These are phyloP conservation scores for Euwallacea fornicatus DNA, from an alignment of 1,140 invertebrate species.

Conservation along the genomic window DNA sequence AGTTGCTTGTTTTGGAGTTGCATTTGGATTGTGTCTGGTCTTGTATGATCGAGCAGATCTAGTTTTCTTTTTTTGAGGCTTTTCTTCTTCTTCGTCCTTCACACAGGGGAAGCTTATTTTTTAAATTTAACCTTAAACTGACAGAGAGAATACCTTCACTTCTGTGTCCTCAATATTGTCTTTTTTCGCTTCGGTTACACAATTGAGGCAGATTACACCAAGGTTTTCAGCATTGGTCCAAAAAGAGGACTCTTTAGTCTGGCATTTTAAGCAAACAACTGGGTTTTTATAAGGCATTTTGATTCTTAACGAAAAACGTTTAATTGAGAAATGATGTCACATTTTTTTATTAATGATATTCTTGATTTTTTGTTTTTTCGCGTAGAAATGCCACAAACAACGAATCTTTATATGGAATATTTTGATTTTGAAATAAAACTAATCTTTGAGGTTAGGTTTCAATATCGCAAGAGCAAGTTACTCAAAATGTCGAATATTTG, in stretches of 20 bases:
- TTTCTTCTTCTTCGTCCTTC: constrained; percentile 50
- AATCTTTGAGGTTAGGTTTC: no score
- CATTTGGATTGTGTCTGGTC: constrained; percentile 51
- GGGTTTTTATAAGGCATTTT: constrained; percentile 66
- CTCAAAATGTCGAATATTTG: no score
- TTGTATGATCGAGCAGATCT: constrained; percentile 61
- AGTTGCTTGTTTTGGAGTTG: constrained; percentile 54
- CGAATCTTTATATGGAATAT: no score
- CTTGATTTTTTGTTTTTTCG: no score
- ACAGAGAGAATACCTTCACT: constrained; percentile 20
- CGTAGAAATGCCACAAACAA: no score
- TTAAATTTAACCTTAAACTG: no score
- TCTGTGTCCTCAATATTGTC: constrained; percentile 42
- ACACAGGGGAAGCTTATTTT: background rate
- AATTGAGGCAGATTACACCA: constrained; percentile 64
- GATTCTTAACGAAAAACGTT: no score
- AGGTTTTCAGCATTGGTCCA: constrained; percentile 65
- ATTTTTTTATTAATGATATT: no score
- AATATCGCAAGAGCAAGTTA: no score
- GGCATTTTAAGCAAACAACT: constrained; percentile 64
- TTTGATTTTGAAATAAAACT: no score
- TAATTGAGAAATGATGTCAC: no score
- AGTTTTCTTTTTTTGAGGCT: constrained; percentile 56
- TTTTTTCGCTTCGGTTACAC: constrained; percentile 57
- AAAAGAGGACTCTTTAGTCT: constrained; percentile 60